These are phyloP conservation scores for Leucozona laternaria DNA, from an alignment of 2,888 invertebrate species.

Conservation along the genomic window DNA sequence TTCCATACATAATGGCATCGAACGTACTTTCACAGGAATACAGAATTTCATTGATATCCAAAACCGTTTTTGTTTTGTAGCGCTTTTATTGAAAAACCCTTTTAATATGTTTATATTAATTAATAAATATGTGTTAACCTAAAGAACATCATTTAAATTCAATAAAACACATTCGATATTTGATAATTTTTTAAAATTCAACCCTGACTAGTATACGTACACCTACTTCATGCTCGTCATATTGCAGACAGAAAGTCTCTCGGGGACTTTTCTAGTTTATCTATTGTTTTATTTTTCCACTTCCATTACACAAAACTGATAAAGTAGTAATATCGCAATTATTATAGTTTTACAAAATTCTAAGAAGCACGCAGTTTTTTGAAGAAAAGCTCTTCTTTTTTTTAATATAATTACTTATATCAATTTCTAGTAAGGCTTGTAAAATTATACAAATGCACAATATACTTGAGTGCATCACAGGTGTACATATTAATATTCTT, in stretches of 20 bases:
- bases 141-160: too few species aligned
- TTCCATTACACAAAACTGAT: not conserved
- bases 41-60: too few species aligned
- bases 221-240: not conserved
- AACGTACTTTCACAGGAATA: too few species aligned
- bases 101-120: too few species aligned
- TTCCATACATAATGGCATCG: too few species aligned
- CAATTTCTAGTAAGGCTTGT: not conserved
- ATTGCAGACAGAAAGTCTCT: conserved; percentile 5
- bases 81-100: too few species aligned
- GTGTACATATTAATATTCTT: conserved; percentile 2
- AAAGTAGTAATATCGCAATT: conserved; percentile 19
- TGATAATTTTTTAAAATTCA: too few species aligned
- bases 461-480: conserved; percentile 14
- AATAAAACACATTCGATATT: not conserved
- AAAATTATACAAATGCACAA: conserved; percentile 3
- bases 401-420: not conserved
- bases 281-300: not conserved
- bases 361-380: not conserved
- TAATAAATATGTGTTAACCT: too few species aligned
- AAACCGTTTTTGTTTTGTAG: too few species aligned
- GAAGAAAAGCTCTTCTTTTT: not conserved
- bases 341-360: not conserved
- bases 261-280: not conserved
- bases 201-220: not conserved